phyloP scores from a whole-genome alignment of 1,140 invertebrate genomes.

The Saccostrea glomerata region DNA sequence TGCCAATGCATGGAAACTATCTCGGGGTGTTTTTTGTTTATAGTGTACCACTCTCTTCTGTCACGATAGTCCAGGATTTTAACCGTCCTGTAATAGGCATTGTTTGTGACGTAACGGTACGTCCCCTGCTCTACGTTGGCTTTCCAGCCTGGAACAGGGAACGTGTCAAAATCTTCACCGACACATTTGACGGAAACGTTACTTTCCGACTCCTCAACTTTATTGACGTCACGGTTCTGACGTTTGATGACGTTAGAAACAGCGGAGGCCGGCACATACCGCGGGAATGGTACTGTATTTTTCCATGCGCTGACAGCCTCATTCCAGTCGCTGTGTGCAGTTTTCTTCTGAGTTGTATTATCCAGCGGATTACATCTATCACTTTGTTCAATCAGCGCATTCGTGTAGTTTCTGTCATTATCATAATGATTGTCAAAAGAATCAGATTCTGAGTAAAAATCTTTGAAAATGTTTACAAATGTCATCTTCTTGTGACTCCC shows the following conservation, averaged over 20 bases:
- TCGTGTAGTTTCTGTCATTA: slow-evolving; percentile 54
- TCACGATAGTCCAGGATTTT: slow-evolving; percentile 63
- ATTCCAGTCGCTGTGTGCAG: slow-evolving; percentile 60
- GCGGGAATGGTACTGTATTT: slow-evolving; percentile 50
- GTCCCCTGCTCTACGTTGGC: slow-evolving; percentile 71
- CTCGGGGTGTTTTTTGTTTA: slow-evolving; percentile 62
- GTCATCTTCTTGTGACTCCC: slow-evolving; percentile 19
- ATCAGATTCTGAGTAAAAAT: neutral
- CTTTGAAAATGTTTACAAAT: slow-evolving; percentile 9
- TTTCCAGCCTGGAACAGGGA: slow-evolving; percentile 66
- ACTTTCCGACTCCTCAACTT: slow-evolving; percentile 29
- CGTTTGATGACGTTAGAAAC: slow-evolving; percentile 46
- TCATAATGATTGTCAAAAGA: slow-evolving; percentile 57
- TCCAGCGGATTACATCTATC: slow-evolving; percentile 52
- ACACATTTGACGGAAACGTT: slow-evolving; percentile 60
- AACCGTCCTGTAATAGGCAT: slow-evolving; percentile 67
- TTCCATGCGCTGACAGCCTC: slow-evolving; percentile 68
- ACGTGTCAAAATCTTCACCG: slow-evolving; percentile 61
- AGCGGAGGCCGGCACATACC: slow-evolving; percentile 49
- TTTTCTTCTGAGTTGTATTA: slow-evolving; percentile 44
- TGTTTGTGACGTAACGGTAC: slow-evolving; percentile 72
- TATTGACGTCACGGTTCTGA: slow-evolving; percentile 36
- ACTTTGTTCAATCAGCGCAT: slow-evolving; percentile 54
- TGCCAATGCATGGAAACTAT: slow-evolving; percentile 63
- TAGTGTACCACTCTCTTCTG: slow-evolving; percentile 63